These are phyloP conservation scores for Watsonalla binaria DNA, from an alignment of 2,888 invertebrate species.

Conservation along the genomic window DNA sequence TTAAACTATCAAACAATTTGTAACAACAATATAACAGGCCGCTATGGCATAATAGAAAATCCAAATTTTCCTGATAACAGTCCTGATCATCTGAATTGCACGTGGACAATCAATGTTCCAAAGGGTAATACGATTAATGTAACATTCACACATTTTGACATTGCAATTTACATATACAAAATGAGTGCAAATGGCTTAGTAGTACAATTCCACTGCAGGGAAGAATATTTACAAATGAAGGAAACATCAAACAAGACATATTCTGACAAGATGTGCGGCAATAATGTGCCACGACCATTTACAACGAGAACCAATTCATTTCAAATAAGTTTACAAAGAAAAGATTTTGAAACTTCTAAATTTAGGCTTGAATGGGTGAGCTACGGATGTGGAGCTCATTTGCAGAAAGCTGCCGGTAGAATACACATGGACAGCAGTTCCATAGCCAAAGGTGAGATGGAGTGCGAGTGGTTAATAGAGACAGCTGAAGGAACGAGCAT, in stretches of 20 bases:
- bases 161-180: constrained; percentile 17
- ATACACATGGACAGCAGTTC: constrained; percentile 82
- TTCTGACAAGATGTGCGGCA: constrained; percentile 68
- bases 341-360: constrained; percentile 74
- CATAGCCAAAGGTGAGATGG: constrained; percentile 73
- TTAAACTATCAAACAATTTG: constrained; percentile 87
- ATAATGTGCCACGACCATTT: constrained; percentile 68
- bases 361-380: constrained; percentile 91
- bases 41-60: constrained; percentile 89
- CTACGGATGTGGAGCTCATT: constrained; percentile 85
- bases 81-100: constrained; percentile 82
- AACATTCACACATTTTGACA: constrained; percentile 88
- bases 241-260: constrained; percentile 53
- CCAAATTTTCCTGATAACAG: constrained; percentile 88
- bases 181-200: neutral
- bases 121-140: constrained; percentile 88
- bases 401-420: constrained; percentile 73
- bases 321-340: constrained; percentile 82
- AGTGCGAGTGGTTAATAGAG: constrained; percentile 89
- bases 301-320: constrained; percentile 78
- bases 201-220: constrained; percentile 55
- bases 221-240: constrained; percentile 80
- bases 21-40: constrained; percentile 80
- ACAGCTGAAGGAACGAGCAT: constrained; percentile 82
- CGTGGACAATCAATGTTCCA: constrained; percentile 87